Percentiles rank a stretch among this genome's conserved stretches.
Evolutionary conservation across 2,888 invertebrate genomes (phyloP).

Genomic region (Piscicola geometra): DNA sequence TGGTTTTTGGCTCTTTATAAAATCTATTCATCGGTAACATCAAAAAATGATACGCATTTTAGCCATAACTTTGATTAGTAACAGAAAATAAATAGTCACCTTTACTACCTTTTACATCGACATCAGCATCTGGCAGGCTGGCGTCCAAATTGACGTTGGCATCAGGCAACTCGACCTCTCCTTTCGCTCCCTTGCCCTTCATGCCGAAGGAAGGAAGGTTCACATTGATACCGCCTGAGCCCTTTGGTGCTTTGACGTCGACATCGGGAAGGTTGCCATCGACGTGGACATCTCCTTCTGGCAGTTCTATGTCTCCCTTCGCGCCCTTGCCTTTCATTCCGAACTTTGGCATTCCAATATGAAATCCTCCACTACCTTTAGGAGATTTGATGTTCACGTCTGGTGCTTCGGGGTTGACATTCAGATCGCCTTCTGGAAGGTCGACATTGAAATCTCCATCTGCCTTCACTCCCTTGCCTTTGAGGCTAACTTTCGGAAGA

Average conservation of each 20-base stretch:
- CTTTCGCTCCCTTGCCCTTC: constrained; percentile 21
- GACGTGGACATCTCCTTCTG: constrained; percentile 12
- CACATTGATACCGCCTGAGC: not conserved
- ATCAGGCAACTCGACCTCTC: constrained; percentile 13
- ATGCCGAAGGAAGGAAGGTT: constrained; percentile 17
- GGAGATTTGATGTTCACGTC: not conserved
- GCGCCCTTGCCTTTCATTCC: constrained; percentile 21
- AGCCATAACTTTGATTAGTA: too few species aligned
- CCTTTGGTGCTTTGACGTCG: not conserved
- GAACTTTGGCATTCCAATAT: not conserved
- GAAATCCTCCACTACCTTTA: constrained; percentile 10
- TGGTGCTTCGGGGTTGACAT: constrained; percentile 1
- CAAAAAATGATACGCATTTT: too few species aligned
- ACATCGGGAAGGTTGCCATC: constrained; percentile 24
- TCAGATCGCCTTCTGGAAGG: not conserved
- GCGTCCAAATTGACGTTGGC: constrained; percentile 19
- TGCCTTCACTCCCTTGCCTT: constrained; percentile 18
- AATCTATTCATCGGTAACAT: too few species aligned
- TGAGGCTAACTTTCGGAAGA: constrained; percentile 6
- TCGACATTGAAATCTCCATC: too few species aligned
- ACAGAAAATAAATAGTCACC: too few species aligned
- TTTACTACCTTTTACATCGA: constrained; percentile 23
- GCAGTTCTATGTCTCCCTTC: constrained; percentile 19
- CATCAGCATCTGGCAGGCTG: constrained; percentile 31
- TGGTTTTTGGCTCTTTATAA: too few species aligned